These are phyloP conservation scores for Phrynocephalus guinanensis DNA, from an alignment of 2,797 vertebrate genomes.

Conservation along the genomic window DNA sequence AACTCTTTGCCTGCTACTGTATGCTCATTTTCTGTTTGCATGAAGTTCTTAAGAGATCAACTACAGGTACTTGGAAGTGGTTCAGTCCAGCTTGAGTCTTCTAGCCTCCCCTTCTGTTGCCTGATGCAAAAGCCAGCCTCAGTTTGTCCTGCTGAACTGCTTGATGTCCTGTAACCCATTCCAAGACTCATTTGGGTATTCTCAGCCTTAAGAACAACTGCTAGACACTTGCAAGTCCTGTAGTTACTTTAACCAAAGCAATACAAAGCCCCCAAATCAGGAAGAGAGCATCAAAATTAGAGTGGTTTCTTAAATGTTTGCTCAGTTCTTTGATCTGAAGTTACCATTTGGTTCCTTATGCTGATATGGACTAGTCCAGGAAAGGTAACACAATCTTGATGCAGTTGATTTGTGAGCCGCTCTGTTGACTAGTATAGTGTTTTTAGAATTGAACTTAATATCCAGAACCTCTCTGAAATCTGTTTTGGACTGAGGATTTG, in stretches of 20 bases:
- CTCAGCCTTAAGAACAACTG: conserved; percentile 45
- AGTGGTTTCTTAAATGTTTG: conserved; percentile 5
- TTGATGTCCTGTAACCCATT: conserved; percentile 61
- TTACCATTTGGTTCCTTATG: conserved; percentile 61
- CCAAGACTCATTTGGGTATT: conserved; percentile 62
- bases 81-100: not conserved
- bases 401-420: not conserved
- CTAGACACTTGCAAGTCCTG: conserved; percentile 22
- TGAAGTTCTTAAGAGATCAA: not conserved
- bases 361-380: not conserved
- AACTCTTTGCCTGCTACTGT: not conserved
- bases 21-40: not conserved
- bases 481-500: conserved; percentile 3
- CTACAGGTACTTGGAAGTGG: not conserved
- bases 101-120: not conserved
- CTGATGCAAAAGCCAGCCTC: not conserved
- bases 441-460: conserved; percentile 11
- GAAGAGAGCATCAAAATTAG: conserved; percentile 4
- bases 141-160: conserved; percentile 59
- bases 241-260: not conserved
- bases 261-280: conserved; percentile 53
- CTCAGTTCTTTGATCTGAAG: conserved; percentile 34
- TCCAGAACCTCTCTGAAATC: conserved; percentile 11
- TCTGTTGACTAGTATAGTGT: not conserved
- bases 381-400: not conserved